Evolutionary conservation across 2,797 vertebrate species (phyloP), one percentile per base, ranked within the genome.

Genomic region (Periparus ater): DNA sequence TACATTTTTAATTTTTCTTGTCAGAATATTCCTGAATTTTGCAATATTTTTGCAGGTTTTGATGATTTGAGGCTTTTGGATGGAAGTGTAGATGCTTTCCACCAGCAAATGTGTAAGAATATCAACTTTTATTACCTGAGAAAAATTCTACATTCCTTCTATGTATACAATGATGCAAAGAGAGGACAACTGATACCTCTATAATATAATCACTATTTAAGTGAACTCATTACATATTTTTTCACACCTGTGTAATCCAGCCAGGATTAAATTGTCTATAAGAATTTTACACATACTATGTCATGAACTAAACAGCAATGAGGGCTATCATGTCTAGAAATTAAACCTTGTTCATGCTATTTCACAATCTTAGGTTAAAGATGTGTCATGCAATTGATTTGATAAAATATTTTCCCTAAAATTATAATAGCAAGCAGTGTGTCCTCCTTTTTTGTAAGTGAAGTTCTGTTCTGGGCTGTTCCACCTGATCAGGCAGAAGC

Each of bases 341-440:
- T 17, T 12, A 87, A 92, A 65, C 3, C 6, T 81, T 78, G 18
- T 66, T 10, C 53, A 7, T 62, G 30, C 11, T 45, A 21, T 66
- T 86, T 88, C 2, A 6, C 4, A 86, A 42, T 40, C n/a, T 57
- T 57, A 45, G 7, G 9, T 54, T 62, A 82, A 82, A 90, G 87
- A 53, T 57, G 5, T 9, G 4, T 16, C 17, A 50, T 11, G 38
- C 3, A 42, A 34, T 71, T 55, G 7, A 8, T 66, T 45, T 76
- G 23, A 62, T 70, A 76, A 65, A 45, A 10, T 60, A 3, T 51
- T 79, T 75, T 18, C 53, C 2, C 13, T 91, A 54, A 15, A 85
- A 45, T 8, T 78, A 8, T 5, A 42, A 29, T n/a, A 29, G 12
- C 2, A 54, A 50, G 7, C 4, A 60, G 2, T 0, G 0, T 53